Base-by-base conservation (phyloP, 2,113 vertebrate species). In the Helogale parvula region DNA sequence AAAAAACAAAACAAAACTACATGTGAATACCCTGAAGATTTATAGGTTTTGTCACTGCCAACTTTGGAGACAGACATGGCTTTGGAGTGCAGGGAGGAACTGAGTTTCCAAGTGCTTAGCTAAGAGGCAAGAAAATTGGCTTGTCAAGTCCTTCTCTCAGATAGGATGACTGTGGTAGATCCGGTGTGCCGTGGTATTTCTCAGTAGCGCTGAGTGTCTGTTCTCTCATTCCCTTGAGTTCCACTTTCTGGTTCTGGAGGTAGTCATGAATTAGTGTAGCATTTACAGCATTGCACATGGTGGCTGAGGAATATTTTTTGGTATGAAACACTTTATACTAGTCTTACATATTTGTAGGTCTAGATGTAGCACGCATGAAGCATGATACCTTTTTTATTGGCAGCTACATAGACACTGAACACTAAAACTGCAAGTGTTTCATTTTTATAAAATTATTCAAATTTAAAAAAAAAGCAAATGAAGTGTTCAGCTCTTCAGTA, bases 401-500 rank as follows among this genome's bases (percentile, higher is more conserved):
- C 29, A 90, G 33, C 66, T 41, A 57, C 47, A 14, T n/a, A 21
- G 86, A 45, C 33, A 60, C 3, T 41, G 71, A 81, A 85, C 83
- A 77, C 2, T 83, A 47, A 88, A 90, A 80, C 29, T 80, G n/a
- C 33, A 84, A 86, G 66, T 87, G 87, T 33, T 87, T 91, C 14
- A 76, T 76, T 88, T 96, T 76, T 83, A 89, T 93, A 50, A 68
- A 90, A 63, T 92, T 79, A 68, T 45, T 68, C 79, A 71, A 66
- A 68, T 72, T 72, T 83, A 90, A 91, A 85, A 79, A 60, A 54
- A 47, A 82, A 41, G 12, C 35, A 11, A 82, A 65, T 57, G 23
- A 71, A 88, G 52, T 60, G 13, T 38, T 89, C 12, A 85, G 65
- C 57, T 94, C 63, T 95, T 96, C 9, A 35, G 74, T 31, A 88